Evolutionary conservation across 2,888 invertebrate genomes (phyloP), one percentile per base, ranked within the genome.

Genomic region (Agapostemon virescens): DNA sequence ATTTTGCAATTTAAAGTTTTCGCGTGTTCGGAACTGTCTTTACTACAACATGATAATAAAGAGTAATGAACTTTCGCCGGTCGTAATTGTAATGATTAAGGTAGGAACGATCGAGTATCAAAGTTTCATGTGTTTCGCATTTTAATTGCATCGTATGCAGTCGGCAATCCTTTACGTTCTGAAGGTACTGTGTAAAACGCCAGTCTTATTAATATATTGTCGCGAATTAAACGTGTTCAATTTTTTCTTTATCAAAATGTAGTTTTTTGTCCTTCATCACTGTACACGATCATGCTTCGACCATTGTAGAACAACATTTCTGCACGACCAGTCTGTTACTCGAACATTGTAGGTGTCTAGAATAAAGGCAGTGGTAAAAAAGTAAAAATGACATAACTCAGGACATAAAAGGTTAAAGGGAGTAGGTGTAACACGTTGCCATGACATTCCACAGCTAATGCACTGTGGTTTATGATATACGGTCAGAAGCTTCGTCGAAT

Each of bases 351-450:
- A 52, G 52, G 26, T 26, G 23, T 26, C 23, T 26, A 15, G 26
- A 55, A 55, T 55, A 55, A 55, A 55, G 15, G 26, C 1, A 6
- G 26, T 2, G 23, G 55, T 55, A 15, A 55, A 55, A 49, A 55
- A 26, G 26, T 55, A 26, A 26, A 55, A 55, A 55, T 15, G 26
- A 55, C 55, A 55, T 55, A 55, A 55, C 26, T 26, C 55, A 5
- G 26, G 26, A 23, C 15, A 26, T 55, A 55, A 55, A 55, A 55
- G 55, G 55, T 26, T 55, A 55, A 55, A 55, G 55, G 55, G 55
- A 26, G 55, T 55, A 55, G 26, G 55, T 55, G 55, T 55, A 55
- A 23, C 55, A 55, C 55, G 26, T 55, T 55, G 55, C 55, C 26
- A 26, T 26, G 55, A 55, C 55, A 26, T 55, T 55, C 55, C 55